phyloP scores from a whole-genome alignment of 53 echinoderm and acorn worm genomes.

The Hippasteria phrygiana region DNA sequence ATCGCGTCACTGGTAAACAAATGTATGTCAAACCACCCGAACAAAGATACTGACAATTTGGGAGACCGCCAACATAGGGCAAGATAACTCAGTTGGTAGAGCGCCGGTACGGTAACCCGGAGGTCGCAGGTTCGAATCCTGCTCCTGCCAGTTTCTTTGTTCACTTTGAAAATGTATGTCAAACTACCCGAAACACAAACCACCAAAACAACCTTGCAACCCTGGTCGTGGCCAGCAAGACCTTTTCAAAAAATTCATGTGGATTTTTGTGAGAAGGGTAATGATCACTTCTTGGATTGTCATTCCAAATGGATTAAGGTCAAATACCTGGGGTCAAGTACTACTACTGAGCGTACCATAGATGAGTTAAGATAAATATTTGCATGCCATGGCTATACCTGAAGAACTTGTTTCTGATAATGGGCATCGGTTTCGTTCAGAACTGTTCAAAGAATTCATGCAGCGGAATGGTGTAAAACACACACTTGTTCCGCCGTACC shows the following conservation, averaged over 20 bases:
- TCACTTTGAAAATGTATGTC: too few species aligned
- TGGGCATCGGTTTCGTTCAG: slow-evolving; percentile 68
- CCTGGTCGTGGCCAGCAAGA: slow-evolving; percentile 68
- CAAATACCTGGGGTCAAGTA: slow-evolving; percentile 55
- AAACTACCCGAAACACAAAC: too few species aligned
- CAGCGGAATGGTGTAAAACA: slow-evolving; percentile 67
- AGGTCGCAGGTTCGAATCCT: too few species aligned
- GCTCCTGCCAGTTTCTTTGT: too few species aligned
- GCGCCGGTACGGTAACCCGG: too few species aligned
- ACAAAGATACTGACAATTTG: too few species aligned
- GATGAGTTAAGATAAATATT: slow-evolving; percentile 71
- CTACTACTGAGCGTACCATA: slow-evolving; percentile 69
- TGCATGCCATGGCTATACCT: slow-evolving; percentile 70
- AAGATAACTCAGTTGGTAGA: too few species aligned
- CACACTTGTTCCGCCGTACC: slow-evolving; percentile 63
- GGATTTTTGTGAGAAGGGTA: slow-evolving; percentile 66
- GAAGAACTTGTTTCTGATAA: slow-evolving; percentile 78
- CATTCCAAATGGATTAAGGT: slow-evolving; percentile 78
- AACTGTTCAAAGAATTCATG: slow-evolving; percentile 66
- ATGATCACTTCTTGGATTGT: slow-evolving; percentile 67
- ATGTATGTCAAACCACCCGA: too few species aligned
- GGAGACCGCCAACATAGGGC: too few species aligned
- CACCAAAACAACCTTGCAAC: slow-evolving; percentile 62
- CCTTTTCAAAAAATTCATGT: slow-evolving; percentile 71
- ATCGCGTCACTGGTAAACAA: slow-evolving; percentile 58